Evolutionary conservation across 1,140 invertebrate genomes (phyloP).

Genomic region (Neodiprion lecontei): DNA sequence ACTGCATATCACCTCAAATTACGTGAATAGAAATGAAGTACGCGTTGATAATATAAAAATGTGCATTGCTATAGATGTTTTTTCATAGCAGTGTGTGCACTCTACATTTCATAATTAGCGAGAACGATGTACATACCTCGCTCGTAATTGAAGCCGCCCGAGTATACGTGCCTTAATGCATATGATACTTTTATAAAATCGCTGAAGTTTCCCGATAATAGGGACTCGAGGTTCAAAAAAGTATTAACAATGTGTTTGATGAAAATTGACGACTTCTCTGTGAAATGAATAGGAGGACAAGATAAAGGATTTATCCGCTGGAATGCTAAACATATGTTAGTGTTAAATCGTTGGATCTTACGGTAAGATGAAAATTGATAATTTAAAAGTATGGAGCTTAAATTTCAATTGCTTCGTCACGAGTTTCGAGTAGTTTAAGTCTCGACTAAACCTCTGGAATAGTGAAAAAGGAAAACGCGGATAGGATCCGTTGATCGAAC

Average conservation of each 20-base stretch:
- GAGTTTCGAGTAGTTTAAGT: slow-evolving; percentile 2
- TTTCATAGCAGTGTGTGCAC: too few relatives aligned
- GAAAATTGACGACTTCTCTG: neutral
- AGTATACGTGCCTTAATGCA: too few relatives aligned
- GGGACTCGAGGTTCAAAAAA: too few relatives aligned
- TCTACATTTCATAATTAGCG: too few relatives aligned
- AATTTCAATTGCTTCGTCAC: slow-evolving; percentile 1
- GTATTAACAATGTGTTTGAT: neutral
- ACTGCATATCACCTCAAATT: neutral
- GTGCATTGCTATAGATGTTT: too few relatives aligned
- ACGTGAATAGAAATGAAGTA: too few relatives aligned
- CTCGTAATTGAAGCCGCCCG: too few relatives aligned
- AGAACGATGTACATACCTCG: too few relatives aligned
- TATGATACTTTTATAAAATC: too few relatives aligned
- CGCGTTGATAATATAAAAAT: too few relatives aligned
- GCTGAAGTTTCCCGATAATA: too few relatives aligned
- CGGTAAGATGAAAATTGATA: neutral
- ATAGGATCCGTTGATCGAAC: neutral
- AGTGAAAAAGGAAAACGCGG: neutral
- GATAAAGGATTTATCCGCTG: neutral
- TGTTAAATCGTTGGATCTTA: neutral
- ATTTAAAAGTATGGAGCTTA: neutral
- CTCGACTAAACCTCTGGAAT: neutral
- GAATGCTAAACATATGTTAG: neutral
- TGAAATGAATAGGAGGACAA: neutral